Base-by-base conservation (phyloP, 2,888 invertebrate species). In the Emmelina monodactyla region DNA sequence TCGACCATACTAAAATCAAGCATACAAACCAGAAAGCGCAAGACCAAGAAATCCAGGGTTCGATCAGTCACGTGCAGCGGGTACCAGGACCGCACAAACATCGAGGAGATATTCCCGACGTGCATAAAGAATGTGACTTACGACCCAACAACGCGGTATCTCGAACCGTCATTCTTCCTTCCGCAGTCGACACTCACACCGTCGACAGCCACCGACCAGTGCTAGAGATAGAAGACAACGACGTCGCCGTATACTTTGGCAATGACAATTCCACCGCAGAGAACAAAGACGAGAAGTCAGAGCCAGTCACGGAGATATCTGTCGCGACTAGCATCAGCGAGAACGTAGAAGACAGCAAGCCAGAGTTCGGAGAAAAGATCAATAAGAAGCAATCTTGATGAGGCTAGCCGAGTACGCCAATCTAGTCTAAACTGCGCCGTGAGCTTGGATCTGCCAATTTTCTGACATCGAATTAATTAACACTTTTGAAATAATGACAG, bases 161-260 rank as follows among this genome's bases (percentile, higher is more conserved):
- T 11, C 76, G 70, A 36, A 63, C 67, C 1, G 66, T 81, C 0
- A 56, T 75, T 0, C 68, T 82, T 0, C 64, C 80, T 0, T 59
- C 82, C 0, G 65, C 69, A 3, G 55, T 42, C 2, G 6, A 28
- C n/a, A 22, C 11, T 2, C 3, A 16, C n/a, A 22, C 11, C 9
- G 43, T 58, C 1, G 61, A 62, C 1, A 63, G 53, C 22, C 52
- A 52, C 1, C 46, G 54, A 15, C 49, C 67, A 1, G 59, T 80
- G 0, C 61, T 69, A 10, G 69, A 83, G 4, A 57, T 82, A 3
- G 80, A 82, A 34, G 81, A 84, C 16, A 83, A 83, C 34, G 84
- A 84, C 34, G 83, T 85, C 1, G 85, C 85, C 0, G 62, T 86
- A 16, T 86, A 80, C 51, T 85, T 84, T 46, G 67, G 62, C 2